Evolutionary conservation across 2,113 vertebrate genomes (phyloP).

Genomic region (Ursus arctos): DNA sequence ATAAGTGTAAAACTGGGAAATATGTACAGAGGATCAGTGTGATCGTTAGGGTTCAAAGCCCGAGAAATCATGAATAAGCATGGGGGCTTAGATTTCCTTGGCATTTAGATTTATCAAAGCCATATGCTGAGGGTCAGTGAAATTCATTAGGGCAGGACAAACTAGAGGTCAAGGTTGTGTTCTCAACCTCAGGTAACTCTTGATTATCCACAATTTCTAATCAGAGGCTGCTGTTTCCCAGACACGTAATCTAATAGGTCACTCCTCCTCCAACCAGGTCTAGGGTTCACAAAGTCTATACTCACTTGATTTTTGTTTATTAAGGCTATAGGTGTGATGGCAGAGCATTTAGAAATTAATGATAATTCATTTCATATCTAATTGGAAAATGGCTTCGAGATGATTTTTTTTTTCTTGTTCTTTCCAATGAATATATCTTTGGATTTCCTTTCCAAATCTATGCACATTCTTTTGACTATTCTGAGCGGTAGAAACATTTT

Average conservation of each 20-base stretch:
- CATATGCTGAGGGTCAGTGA: neutral
- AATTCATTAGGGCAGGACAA: neutral
- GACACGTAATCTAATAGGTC: neutral
- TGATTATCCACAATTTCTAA: neutral
- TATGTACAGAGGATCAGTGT: neutral
- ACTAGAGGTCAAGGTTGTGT: neutral
- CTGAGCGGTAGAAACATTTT: neutral
- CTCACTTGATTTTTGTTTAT: neutral
- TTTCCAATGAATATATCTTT: neutral
- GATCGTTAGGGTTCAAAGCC: neutral
- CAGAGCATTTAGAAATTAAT: neutral
- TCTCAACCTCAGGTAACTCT: neutral
- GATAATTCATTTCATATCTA: slow-evolving; percentile 2
- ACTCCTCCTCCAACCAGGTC: neutral
- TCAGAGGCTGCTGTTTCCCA: neutral
- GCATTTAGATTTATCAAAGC: neutral
- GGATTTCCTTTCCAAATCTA: neutral
- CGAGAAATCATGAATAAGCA: neutral
- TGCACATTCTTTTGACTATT: neutral
- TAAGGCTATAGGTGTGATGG: neutral
- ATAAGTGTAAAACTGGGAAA: neutral
- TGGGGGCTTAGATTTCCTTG: neutral
- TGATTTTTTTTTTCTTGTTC: neutral
- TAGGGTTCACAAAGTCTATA: neutral
- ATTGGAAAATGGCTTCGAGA: slow-evolving; percentile 9